Percentiles rank a stretch among this genome's conserved stretches.
Conservation (phyloP, 2,797 vertebrate genomes). For the Zenarchopterus dispar region DNA sequence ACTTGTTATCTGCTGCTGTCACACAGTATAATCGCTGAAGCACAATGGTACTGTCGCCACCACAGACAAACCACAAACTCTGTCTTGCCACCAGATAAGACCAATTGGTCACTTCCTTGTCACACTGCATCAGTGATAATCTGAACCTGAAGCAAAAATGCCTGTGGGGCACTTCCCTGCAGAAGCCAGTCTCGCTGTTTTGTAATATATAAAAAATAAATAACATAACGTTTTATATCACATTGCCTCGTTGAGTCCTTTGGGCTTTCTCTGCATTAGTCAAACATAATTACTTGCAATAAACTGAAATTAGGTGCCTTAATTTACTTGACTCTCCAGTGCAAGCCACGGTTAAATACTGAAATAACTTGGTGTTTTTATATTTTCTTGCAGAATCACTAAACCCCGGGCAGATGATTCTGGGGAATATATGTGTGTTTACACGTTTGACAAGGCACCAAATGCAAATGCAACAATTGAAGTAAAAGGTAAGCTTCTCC, state of each 20-base stretch:
- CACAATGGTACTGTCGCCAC: constrained; percentile 58
- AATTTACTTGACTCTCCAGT: constrained; percentile 23
- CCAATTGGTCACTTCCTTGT: constrained; percentile 80
- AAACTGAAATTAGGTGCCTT: constrained; percentile 38
- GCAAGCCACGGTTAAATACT: constrained; percentile 20
- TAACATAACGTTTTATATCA: constrained; percentile 31
- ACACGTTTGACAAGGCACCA: constrained; percentile 88
- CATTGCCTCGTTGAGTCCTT: constrained; percentile 12
- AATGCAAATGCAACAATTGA: constrained; percentile 95
- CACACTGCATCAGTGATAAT: constrained; percentile 75
- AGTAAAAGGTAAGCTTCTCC: constrained; percentile 90
- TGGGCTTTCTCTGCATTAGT: constrained; percentile 44
- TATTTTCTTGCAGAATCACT: constrained; percentile 83
- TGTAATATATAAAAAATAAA: constrained; percentile 42
- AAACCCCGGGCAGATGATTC: constrained; percentile 94
- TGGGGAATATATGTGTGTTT: constrained; percentile 97
- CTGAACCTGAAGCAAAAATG: constrained; percentile 69
- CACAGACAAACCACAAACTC: constrained; percentile 70
- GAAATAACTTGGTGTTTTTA: constrained; percentile 25
- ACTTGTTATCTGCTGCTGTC: constrained; percentile 56
- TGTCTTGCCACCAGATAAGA: constrained; percentile 69
- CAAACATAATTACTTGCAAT: constrained; percentile 46
- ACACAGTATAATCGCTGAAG: constrained; percentile 55
- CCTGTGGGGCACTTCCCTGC: constrained; percentile 60
- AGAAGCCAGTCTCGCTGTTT: constrained; percentile 50